Evolutionary conservation across 2,113 vertebrate species (phyloP).

Genomic region (Grantiella picta): DNA sequence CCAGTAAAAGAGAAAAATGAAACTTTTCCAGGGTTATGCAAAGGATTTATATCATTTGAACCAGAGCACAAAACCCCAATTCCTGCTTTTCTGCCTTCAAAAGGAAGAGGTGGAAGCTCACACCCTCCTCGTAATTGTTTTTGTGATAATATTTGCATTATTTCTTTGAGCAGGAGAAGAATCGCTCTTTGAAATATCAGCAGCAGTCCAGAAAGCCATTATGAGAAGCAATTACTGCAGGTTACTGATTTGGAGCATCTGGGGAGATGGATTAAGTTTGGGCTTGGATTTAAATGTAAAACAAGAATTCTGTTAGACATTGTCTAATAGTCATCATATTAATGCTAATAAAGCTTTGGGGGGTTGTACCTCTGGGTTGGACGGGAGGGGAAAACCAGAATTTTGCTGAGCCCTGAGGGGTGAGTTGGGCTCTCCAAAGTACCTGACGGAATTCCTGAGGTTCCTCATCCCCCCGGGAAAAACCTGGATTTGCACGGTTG

Average conservation of each 20-base stretch:
- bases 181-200: neutral
- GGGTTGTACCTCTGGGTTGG: rapidly evolving
- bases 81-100: neutral
- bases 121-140: neutral
- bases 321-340: neutral
- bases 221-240: neutral
- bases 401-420: neutral
- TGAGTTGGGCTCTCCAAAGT: neutral
- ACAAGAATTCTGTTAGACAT: neutral
- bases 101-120: neutral
- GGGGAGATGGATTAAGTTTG: neutral
- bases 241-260: neutral
- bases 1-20: neutral
- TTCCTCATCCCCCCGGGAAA: neutral
- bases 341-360: neutral
- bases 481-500: neutral
- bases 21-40: neutral
- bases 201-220: neutral
- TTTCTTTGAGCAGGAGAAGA: neutral
- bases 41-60: neutral
- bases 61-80: neutral
- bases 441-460: neutral
- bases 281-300: neutral
- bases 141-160: neutral
- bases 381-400: neutral